A percentile compares a stretch with the other conserved stretches of the same genome.
phyloP scores from a whole-genome alignment of 1,140 invertebrate genomes.

The Riptortus pedestris region DNA sequence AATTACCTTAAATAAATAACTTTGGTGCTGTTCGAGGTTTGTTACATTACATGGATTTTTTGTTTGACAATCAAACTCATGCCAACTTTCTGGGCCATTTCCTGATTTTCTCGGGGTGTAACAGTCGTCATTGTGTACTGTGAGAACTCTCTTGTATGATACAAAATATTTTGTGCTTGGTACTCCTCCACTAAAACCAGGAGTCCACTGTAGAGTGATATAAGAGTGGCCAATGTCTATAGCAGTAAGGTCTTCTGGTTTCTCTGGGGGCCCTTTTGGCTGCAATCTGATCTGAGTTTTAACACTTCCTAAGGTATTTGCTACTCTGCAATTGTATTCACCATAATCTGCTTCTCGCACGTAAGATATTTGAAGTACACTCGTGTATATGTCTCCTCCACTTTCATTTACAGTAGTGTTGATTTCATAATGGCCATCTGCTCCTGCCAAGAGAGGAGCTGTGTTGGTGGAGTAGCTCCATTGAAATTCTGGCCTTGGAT shows the following conservation, averaged over 20 bases:
- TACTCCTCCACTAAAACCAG: slow-evolving; percentile 80
- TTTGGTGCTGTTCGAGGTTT: slow-evolving; percentile 68
- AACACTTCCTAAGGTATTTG: slow-evolving; percentile 61
- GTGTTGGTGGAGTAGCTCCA: slow-evolving; percentile 71
- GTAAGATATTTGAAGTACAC: slow-evolving; percentile 58
- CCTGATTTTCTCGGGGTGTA: slow-evolving; percentile 42
- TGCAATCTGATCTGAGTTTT: slow-evolving; percentile 68
- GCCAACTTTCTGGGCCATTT: slow-evolving; percentile 49
- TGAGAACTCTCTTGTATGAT: slow-evolving; percentile 53
- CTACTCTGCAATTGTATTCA: slow-evolving; percentile 71
- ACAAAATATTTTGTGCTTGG: slow-evolving; percentile 77
- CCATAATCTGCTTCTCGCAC: slow-evolving; percentile 74
- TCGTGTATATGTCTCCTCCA: slow-evolving; percentile 66
- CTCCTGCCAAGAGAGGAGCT: slow-evolving; percentile 56
- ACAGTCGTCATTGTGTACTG: slow-evolving; percentile 36
- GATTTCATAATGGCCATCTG: slow-evolving; percentile 77
- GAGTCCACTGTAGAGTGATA: slow-evolving; percentile 69
- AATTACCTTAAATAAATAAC: slow-evolving; percentile 62
- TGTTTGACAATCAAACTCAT: slow-evolving; percentile 69
- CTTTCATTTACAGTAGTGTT: slow-evolving; percentile 67
- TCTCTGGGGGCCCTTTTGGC: slow-evolving; percentile 72
- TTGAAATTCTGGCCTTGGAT: slow-evolving; percentile 82
- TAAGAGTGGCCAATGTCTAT: slow-evolving; percentile 61
- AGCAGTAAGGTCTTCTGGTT: slow-evolving; percentile 57
- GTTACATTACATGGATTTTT: slow-evolving; percentile 80